Conservation (phyloP, 2,797 vertebrate species). For the Loriculus beryllinus region DNA sequence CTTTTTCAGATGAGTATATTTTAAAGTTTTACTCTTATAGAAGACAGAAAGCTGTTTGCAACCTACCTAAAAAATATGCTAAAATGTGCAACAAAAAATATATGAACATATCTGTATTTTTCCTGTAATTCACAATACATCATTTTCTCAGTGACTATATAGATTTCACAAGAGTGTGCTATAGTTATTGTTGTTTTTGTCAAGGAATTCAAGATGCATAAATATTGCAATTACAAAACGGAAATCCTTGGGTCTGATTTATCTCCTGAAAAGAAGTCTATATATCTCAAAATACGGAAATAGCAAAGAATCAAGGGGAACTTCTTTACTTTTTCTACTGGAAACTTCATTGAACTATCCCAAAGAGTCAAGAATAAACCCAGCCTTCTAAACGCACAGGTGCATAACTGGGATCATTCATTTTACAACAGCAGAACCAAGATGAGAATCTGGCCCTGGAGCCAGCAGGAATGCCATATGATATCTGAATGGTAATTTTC, state of each 20-base stretch:
- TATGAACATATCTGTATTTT: not conserved
- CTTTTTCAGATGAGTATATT: not conserved
- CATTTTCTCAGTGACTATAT: not conserved
- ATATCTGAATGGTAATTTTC: constrained; percentile 65
- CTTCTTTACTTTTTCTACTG: not conserved
- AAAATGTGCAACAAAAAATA: not conserved
- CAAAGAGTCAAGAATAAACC: not conserved
- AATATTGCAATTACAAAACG: not conserved
- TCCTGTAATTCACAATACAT: not conserved
- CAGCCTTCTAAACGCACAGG: not conserved
- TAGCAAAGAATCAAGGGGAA: not conserved
- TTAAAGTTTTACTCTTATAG: not conserved
- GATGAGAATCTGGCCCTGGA: constrained; percentile 20
- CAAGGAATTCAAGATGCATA: not conserved
- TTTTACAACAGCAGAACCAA: not conserved
- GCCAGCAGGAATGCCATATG: constrained; percentile 22
- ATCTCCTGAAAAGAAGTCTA: not conserved
- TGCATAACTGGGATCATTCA: not conserved
- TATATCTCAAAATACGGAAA: not conserved
- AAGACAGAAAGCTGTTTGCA: not conserved
- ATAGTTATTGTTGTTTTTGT: not conserved
- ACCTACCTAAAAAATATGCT: not conserved
- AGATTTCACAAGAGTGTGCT: not conserved
- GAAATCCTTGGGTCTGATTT: not conserved
- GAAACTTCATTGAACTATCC: not conserved